Evolutionary conservation across 1,140 invertebrate genomes (phyloP).

Genomic region (Prorops nasuta): DNA sequence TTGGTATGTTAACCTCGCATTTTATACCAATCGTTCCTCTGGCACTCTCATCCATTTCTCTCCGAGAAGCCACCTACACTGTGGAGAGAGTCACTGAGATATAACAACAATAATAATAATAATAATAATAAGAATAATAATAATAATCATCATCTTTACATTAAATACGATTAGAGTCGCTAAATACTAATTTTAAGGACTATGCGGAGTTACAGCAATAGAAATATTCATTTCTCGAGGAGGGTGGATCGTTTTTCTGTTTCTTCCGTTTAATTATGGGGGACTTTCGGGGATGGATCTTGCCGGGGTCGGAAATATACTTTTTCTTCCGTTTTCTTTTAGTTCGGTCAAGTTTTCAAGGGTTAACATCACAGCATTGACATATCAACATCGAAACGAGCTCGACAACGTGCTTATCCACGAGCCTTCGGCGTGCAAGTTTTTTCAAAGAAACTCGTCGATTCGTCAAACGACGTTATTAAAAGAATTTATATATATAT

Average conservation of each 20-base stretch:
- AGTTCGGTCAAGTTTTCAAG: constrained; percentile 36
- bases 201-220: constrained; percentile 49
- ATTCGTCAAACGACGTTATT: too few relatives aligned
- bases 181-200: constrained; percentile 40
- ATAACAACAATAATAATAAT: constrained; percentile 48
- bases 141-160: too few relatives aligned
- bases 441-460: too few relatives aligned
- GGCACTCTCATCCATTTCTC: constrained; percentile 5
- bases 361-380: constrained; percentile 55
- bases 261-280: constrained; percentile 1
- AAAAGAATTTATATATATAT: too few relatives aligned
- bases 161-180: constrained; percentile 48
- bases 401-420: constrained; percentile 17
- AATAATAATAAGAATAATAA: too few relatives aligned
- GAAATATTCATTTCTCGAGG: constrained; percentile 33
- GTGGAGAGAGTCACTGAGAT: constrained; percentile 45
- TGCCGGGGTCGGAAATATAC: constrained; percentile 16
- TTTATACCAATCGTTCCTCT: not conserved
- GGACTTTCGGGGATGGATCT: constrained; percentile 1
- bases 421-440: constrained; percentile 17
- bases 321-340: constrained; percentile 10
- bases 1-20: too few relatives aligned
- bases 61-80: constrained; percentile 37
- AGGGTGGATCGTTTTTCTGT: constrained; percentile 7
- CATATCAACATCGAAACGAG: constrained; percentile 51